These are phyloP conservation scores for Pristionchus arcanus DNA, from an alignment of 2,888 invertebrate genomes.

Conservation along the genomic window DNA sequence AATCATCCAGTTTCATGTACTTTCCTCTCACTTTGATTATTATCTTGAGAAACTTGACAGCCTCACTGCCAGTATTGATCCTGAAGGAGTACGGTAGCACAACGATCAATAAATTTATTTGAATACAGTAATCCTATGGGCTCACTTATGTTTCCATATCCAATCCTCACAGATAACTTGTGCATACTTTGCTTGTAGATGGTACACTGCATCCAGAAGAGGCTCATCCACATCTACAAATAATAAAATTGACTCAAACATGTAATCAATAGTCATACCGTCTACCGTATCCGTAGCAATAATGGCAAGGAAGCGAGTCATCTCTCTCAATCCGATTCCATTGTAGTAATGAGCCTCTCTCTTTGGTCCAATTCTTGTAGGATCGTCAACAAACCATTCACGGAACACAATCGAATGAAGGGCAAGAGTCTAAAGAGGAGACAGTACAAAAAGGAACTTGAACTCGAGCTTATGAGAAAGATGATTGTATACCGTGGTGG, in stretches of 20 bases:
- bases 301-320: slow-evolving; percentile 32
- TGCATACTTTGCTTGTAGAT: slow-evolving; percentile 15
- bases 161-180: slow-evolving; percentile 30
- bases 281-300: slow-evolving; percentile 17
- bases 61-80: not conserved
- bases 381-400: slow-evolving; percentile 33
- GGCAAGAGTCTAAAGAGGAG: slow-evolving; percentile 24
- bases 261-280: not conserved
- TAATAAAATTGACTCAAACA: not conserved
- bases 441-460: not conserved
- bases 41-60: not conserved
- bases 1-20: slow-evolving; percentile 25
- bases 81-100: not conserved
- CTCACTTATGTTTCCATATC: not conserved
- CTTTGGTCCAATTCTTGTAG: slow-evolving; percentile 2
- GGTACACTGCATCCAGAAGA: slow-evolving; percentile 36
- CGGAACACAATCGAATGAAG: slow-evolving; percentile 25
- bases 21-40: slow-evolving; percentile 30
- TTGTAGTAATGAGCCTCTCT: slow-evolving; percentile 1
- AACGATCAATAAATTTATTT: not conserved
- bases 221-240: slow-evolving; percentile 8
- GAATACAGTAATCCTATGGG: not conserved
- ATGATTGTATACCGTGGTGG: slow-evolving; percentile 6
- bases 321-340: not conserved
- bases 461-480: too few relatives aligned